Base-by-base conservation (phyloP, 2,113 vertebrate genomes). In the Podiceps cristatus region DNA sequence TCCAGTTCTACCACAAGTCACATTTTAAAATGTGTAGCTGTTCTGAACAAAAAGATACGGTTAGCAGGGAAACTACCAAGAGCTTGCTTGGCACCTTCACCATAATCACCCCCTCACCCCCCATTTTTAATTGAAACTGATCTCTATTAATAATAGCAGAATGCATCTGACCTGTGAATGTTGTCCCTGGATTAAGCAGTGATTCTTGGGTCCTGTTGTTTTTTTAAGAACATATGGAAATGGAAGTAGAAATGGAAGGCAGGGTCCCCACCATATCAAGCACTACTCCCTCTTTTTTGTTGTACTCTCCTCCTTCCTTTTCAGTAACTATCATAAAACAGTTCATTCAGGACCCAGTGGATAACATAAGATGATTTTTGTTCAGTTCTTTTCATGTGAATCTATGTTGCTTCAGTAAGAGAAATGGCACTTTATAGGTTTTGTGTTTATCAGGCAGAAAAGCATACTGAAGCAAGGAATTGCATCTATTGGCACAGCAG, bases 101-200 rank as follows among this genome's bases (percentile, higher is more conserved):
- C 10, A 40, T 42, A 8, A 22, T 18, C 11, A 49, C 5, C 1
- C 7, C 13, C 14, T 76, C 10, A 59, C 3, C 1, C 2, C 5
- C 4, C 15, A 24, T 74, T 66, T 45, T 3, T 11, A 66, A 84
- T 71, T 64, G 37, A 81, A 74, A 63, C 8, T 28, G 12, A 31
- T 68, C 17, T 93, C 64, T 75, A 73, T 62, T 49, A 68, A 72
- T 63, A 75, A 13, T 7, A 62, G 56, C 13, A 79, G 29, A 33
- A 86, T n/a, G 29, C 23, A 52, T 55, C 28, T 94, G 62, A 75
- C 28, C 56, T 53, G 64, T 77, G 63, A 91, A 86, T 22, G 24
- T 10, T 45, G 27, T 58, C 55, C 10, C 20, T 67, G 42, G 29
- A 59, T 78, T 71, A 93, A 67, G 47, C 13, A 67, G 52, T 31